Conservation (phyloP, 1,140 invertebrate genomes). For the Caenorhabditis remanei region DNA sequence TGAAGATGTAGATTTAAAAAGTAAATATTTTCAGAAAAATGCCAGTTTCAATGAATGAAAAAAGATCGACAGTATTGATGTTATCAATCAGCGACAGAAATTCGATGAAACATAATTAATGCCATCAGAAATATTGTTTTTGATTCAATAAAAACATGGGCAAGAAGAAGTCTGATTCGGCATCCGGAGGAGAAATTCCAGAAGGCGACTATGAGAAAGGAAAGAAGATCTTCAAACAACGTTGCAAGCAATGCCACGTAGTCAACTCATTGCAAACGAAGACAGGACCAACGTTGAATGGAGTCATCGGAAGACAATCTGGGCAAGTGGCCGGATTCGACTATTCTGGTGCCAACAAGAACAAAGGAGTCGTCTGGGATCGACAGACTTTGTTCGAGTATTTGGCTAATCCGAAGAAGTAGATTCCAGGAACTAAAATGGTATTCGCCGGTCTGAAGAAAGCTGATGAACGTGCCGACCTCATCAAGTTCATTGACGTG, state of each 20-base stretch:
- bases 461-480: slow-evolving; percentile 67
- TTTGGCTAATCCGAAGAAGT: slow-evolving; percentile 97
- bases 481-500: slow-evolving; percentile 70
- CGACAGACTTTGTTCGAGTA: slow-evolving; percentile 94
- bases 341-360: slow-evolving; percentile 97
- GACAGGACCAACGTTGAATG: slow-evolving; percentile 93
- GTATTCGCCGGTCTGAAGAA: slow-evolving; percentile 70
- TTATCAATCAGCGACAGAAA: no score
- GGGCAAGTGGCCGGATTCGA: slow-evolving; percentile 91
- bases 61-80: no score
- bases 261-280: slow-evolving; percentile 84
- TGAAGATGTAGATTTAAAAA: no score
- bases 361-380: slow-evolving; percentile 88
- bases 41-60: no score
- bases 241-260: slow-evolving; percentile 97
- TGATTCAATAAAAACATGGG: slow-evolving; percentile 9
- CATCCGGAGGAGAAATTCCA: slow-evolving; percentile 65
- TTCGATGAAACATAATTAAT: no score
- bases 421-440: slow-evolving; percentile 93
- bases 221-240: slow-evolving; percentile 94
- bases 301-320: slow-evolving; percentile 92
- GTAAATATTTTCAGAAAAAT: no score
- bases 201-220: slow-evolving; percentile 92
- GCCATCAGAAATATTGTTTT: no score
- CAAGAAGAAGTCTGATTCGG: slow-evolving; percentile 57